Percentiles rank a stretch among this genome's conserved stretches.
Evolutionary conservation across 1,140 invertebrate genomes (phyloP).

Genomic region (Panagrolaimus sp.): DNA sequence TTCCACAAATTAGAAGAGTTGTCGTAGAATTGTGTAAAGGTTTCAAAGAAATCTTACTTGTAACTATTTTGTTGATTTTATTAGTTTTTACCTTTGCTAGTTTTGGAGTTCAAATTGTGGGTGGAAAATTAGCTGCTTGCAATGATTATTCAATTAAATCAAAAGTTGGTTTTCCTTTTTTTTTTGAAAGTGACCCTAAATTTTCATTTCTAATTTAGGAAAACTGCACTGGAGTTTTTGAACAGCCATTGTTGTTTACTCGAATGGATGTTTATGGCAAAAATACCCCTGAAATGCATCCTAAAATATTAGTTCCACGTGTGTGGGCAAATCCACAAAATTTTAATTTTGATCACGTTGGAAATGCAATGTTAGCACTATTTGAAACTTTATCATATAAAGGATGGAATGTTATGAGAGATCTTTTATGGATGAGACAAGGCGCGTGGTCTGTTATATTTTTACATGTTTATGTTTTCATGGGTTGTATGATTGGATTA

Average conservation of each 20-base stretch:
- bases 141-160: conserved; percentile 73
- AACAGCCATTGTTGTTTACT: conserved; percentile 88
- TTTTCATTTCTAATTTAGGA: too few relatives aligned
- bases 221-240: conserved; percentile 91
- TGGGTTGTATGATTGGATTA: conserved; percentile 98
- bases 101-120: conserved; percentile 94
- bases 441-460: conserved; percentile 79
- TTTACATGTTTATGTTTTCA: conserved; percentile 97
- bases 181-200: too few relatives aligned
- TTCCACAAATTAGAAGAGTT: conserved; percentile 99
- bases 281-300: conserved; percentile 71
- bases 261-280: conserved; percentile 85
- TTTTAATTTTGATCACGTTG: conserved; percentile 98
- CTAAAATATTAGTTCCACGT: conserved; percentile 87
- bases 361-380: conserved; percentile 91
- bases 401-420: conserved; percentile 96
- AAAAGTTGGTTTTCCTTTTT: conserved; percentile 5
- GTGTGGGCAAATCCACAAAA: conserved; percentile 95
- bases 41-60: conserved; percentile 96
- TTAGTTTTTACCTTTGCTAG: conserved; percentile 98
- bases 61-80: conserved; percentile 88
- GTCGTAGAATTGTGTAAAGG: conserved; percentile 95
- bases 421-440: conserved; percentile 87
- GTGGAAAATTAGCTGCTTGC: conserved; percentile 85
- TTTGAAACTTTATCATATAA: conserved; percentile 99